Evolutionary conservation across 2,113 vertebrate genomes (phyloP).

Genomic region (Xiphophorus hellerii): DNA sequence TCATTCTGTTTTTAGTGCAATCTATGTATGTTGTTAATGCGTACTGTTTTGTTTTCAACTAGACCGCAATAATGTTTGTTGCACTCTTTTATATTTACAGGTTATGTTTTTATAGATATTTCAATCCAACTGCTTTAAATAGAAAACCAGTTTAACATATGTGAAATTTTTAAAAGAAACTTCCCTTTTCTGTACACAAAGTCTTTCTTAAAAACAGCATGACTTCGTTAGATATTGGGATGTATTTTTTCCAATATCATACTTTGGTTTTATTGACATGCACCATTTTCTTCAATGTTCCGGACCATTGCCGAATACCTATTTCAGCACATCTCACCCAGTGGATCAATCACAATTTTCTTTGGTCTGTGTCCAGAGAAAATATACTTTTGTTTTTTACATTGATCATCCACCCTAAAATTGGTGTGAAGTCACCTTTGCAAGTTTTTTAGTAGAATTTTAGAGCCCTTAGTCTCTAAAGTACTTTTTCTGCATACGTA

Average conservation of each 20-base stretch:
- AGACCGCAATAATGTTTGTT: too few relatives aligned
- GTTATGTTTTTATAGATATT: neutral
- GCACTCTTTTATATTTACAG: too few relatives aligned
- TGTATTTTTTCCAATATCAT: neutral
- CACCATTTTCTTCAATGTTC: neutral
- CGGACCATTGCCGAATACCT: too few relatives aligned
- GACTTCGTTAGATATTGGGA: too few relatives aligned
- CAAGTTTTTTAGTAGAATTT: constrained; percentile 11
- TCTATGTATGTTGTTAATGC: neutral
- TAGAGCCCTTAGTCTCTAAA: constrained; percentile 24
- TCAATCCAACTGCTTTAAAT: neutral
- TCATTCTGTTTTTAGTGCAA: neutral
- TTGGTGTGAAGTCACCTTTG: neutral
- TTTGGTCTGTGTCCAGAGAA: too few relatives aligned
- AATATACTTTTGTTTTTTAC: neutral
- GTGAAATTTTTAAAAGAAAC: too few relatives aligned
- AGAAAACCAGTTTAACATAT: neutral
- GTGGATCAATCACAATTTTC: neutral
- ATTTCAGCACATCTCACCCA: neutral
- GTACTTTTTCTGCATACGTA: constrained; percentile 28
- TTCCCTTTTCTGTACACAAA: too few relatives aligned
- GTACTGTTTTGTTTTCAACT: neutral
- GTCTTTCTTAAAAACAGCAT: too few relatives aligned
- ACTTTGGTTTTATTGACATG: neutral
- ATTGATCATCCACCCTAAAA: neutral